Percentiles rank a stretch among this genome's conserved stretches.
phyloP scores from a whole-genome alignment of 2,888 invertebrate species.

The Cephus sareptanus region DNA sequence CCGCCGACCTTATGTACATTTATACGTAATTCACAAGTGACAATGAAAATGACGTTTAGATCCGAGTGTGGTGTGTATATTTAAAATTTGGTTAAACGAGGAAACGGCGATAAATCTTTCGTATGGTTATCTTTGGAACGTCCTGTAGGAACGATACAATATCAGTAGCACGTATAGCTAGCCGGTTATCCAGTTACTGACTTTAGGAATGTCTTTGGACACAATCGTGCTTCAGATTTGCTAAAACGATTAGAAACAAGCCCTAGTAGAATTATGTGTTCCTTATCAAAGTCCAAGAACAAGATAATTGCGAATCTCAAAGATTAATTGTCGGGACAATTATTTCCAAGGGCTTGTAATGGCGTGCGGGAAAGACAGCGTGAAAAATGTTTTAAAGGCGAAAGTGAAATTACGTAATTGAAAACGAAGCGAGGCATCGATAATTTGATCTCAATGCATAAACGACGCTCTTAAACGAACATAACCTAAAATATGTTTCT shows the following conservation, averaged over 20 bases:
- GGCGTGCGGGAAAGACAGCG: background rate
- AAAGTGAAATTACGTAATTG: background rate
- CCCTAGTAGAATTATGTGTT: background rate
- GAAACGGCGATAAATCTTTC: no score
- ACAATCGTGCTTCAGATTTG: background rate
- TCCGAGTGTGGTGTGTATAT: no score
- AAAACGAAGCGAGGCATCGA: background rate
- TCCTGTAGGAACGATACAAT: constrained; percentile 6
- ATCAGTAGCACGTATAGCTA: constrained; percentile 1
- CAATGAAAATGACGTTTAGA: no score
- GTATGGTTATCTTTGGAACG: no score
- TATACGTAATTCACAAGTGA: no score
- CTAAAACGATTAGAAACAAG: background rate
- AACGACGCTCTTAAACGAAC: background rate
- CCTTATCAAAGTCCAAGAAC: background rate
- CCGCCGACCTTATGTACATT: no score
- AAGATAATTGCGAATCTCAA: background rate
- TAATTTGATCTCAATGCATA: background rate
- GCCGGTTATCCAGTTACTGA: background rate
- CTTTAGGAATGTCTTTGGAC: background rate
- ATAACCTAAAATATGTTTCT: background rate
- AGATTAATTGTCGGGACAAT: background rate
- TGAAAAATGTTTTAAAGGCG: background rate
- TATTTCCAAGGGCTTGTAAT: background rate
- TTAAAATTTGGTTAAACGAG: no score